A percentile compares a stretch with the other conserved stretches of the same genome.
Conservation (phyloP, 2,113 vertebrate genomes). For the Siniperca chuatsi region DNA sequence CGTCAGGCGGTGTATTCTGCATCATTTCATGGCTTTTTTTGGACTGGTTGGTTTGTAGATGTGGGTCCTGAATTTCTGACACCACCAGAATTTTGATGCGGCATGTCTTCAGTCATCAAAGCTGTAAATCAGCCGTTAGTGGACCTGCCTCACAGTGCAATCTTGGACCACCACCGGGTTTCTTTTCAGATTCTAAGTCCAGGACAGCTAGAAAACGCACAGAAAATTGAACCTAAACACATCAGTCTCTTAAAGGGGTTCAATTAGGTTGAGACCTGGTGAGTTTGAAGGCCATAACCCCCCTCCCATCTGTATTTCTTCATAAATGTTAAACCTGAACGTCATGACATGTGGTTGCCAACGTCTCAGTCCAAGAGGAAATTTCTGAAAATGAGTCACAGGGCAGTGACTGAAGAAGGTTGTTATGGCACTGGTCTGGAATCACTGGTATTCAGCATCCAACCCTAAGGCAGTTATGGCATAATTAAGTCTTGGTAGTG, state of each 20-base stretch:
- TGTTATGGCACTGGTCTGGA: constrained; percentile 61
- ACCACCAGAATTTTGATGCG: neutral
- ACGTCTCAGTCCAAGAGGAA: constrained; percentile 15
- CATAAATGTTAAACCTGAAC: constrained; percentile 6
- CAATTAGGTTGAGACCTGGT: neutral
- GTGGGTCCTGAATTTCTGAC: neutral
- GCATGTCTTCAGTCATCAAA: neutral
- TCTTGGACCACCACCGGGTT: rapidly evolving
- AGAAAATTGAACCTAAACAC: neutral
- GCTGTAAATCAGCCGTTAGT: neutral
- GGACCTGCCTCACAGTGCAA: too few relatives aligned
- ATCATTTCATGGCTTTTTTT: neutral
- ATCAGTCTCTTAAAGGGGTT: neutral
- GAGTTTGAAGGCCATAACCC: neutral
- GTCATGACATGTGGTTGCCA: neutral
- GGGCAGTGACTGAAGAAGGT: constrained; percentile 34
- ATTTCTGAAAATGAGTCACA: constrained; percentile 22
- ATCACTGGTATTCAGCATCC: constrained; percentile 71
- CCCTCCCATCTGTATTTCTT: neutral
- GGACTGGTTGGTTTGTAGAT: neutral
- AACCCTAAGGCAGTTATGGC: constrained; percentile 65
- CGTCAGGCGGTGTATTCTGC: neutral
- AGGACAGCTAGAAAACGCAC: neutral
- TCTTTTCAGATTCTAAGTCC: neutral
- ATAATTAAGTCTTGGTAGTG: constrained; percentile 66